Percentiles rank a stretch among this genome's conserved stretches.
phyloP scores from a whole-genome alignment of 64 coral and sea anemone genomes.

The Trachythela sp. region DNA sequence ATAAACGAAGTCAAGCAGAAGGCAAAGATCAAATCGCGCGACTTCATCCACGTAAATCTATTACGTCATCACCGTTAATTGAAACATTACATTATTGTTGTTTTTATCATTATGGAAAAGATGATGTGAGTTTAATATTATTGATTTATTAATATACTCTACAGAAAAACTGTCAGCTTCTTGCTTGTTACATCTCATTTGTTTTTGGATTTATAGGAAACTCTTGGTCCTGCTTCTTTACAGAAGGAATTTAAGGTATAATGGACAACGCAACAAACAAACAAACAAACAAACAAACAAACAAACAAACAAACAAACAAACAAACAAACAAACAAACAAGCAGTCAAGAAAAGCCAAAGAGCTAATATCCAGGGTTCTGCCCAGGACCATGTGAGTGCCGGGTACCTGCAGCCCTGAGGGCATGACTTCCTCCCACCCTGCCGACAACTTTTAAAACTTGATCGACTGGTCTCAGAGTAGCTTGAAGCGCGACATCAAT shows the following conservation, averaged over 20 bases:
- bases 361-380: too few species aligned
- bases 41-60: neutral
- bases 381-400: too few species aligned
- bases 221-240: neutral
- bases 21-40: neutral
- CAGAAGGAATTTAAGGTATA: slow-evolving; percentile 7
- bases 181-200: neutral
- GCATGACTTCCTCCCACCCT: too few species aligned
- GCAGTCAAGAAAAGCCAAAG: neutral
- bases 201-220: neutral
- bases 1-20: neutral
- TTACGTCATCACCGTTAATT: neutral
- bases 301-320: neutral
- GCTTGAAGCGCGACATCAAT: too few species aligned
- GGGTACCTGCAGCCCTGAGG: too few species aligned
- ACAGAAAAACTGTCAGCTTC: too few species aligned
- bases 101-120: neutral
- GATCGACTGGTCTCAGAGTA: too few species aligned
- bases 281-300: too few species aligned
- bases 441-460: too few species aligned
- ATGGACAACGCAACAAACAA: too few species aligned
- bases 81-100: neutral
- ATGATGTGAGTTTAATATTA: neutral
- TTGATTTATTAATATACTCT: too few species aligned
- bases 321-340: too few species aligned